Conservation (phyloP, 2,888 invertebrate genomes). For the Andrena bicolor region DNA sequence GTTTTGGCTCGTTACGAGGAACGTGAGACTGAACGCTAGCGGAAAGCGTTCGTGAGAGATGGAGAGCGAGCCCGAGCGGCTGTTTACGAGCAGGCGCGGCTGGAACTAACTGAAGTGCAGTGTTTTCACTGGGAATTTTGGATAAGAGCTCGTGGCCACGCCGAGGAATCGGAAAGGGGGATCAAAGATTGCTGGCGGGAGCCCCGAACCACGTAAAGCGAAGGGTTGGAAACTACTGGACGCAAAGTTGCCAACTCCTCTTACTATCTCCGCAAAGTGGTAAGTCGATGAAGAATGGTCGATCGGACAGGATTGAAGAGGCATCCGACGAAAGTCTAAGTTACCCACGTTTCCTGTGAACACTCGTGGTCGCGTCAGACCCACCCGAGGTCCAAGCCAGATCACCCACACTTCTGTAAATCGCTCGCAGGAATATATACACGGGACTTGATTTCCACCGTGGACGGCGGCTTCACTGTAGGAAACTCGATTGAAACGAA, state of each 20-base stretch:
- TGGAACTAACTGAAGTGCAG: background rate
- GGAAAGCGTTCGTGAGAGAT: constrained; percentile 6
- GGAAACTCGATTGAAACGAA: constrained; percentile 39
- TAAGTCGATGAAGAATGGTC: too few relatives aligned
- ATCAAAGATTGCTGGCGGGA: too few relatives aligned
- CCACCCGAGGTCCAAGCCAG: background rate
- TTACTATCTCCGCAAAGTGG: too few relatives aligned
- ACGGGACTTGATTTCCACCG: background rate
- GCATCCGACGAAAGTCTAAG: too few relatives aligned
- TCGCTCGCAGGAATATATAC: background rate
- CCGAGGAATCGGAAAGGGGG: background rate
- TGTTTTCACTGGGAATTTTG: background rate
- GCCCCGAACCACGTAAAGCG: too few relatives aligned
- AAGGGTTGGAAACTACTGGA: too few relatives aligned
- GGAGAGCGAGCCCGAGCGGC: background rate
- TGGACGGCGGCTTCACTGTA: constrained; percentile 30
- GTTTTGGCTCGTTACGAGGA: constrained; percentile 1
- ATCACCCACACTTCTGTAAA: background rate
- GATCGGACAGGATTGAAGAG: too few relatives aligned
- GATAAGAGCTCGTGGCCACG: background rate
- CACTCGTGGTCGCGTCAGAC: too few relatives aligned
- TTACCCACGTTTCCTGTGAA: too few relatives aligned
- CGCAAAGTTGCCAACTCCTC: too few relatives aligned
- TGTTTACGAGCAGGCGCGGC: constrained; percentile 8
- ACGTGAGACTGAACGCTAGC: background rate